These are phyloP conservation scores for Latrodectus hesperus DNA, from an alignment of 2,888 invertebrate species.

Conservation along the genomic window DNA sequence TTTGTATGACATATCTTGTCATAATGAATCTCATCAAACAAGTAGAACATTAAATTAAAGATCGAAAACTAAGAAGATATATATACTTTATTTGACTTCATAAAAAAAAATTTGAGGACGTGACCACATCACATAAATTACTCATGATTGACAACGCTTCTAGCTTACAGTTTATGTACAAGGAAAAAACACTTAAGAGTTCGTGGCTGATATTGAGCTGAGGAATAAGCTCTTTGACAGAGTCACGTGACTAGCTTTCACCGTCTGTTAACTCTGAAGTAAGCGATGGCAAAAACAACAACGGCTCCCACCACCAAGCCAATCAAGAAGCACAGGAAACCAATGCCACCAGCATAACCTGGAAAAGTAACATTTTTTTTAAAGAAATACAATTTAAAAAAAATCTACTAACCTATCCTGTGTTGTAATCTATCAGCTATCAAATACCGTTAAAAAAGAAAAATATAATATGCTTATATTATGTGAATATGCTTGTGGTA, in stretches of 20 bases:
- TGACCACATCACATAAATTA: no score
- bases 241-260: conserved; percentile 7
- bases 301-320: conserved; percentile 33
- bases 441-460: no score
- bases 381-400: not conserved
- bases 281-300: conserved; percentile 41
- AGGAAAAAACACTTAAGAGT: not conserved
- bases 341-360: conserved; percentile 60
- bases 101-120: no score
- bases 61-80: no score
- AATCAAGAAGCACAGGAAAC: conserved; percentile 50
- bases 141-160: not conserved
- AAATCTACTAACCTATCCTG: no score
- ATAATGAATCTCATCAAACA: no score
- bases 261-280: conserved; percentile 42
- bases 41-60: no score
- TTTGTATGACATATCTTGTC: no score
- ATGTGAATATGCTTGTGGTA: no score
- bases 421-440: no score
- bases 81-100: no score
- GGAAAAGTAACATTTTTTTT: not conserved
- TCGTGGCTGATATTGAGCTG: not conserved
- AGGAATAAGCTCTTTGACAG: not conserved
- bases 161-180: not conserved
- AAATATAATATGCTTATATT: no score